Base-by-base conservation (phyloP, 2,888 invertebrate species). In the Dolichomitus sp. region DNA sequence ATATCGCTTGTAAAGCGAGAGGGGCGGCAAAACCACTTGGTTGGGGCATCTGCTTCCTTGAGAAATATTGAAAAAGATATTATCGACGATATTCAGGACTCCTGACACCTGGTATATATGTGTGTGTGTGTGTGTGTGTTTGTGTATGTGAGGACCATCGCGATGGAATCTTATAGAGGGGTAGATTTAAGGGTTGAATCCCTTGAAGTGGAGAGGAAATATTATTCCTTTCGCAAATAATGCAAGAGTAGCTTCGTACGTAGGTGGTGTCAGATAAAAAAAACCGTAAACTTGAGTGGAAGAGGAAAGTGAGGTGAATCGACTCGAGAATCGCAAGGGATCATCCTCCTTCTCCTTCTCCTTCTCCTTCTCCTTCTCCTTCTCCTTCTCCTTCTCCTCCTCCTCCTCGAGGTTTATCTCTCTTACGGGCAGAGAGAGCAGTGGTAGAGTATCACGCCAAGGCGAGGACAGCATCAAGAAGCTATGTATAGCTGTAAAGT, bases 271-370 rank as follows among this genome's bases (percentile, higher is more conserved):
- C 37, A 23, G 40, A 69, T 57, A 66, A 66, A 74, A 80, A 50
- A 73, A 50, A 23, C n/a, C 57, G 69, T 70, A 75, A 69, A 79
- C 69, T 82, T 79, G 70, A 79, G 74, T 74, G 57, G 72, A 73
- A 77, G 81, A 48, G 61, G 61, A 42, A 77, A 59, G 54, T 61
- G 77, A 57, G 73, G 63, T 70, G 70, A 70, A 45, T 82, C 70
- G 80, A 76, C 70, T 77, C 50, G 73, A 77, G 76, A 74, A 73
- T 75, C 70, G 69, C 52, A 76, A 63, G 80, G 80, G 80, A 83
- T 76, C 65, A 80, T 76, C 70, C 50, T 40, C 59, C 30, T 6
- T 33, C 30, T 50, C 6, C 37, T 70, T n/a, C 42, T 70, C 33
- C 59, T 59, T 37, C 17, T 63, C 23, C 17, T 52, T 11, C 54